phyloP scores from a whole-genome alignment of 2,888 invertebrate genomes.

The Eristalinus aeneus region DNA sequence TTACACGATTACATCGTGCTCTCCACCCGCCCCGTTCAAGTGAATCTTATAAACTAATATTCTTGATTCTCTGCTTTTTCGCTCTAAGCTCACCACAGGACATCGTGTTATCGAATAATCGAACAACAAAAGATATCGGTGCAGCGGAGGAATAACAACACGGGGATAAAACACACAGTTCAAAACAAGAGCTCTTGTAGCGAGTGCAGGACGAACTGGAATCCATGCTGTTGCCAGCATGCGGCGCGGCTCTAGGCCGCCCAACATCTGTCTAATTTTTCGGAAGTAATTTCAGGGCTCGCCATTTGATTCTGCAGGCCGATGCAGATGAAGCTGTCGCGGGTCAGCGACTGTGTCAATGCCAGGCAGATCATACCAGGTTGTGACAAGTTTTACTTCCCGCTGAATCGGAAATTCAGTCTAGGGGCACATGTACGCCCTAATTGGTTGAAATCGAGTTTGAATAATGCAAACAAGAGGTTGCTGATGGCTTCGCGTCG shows the following conservation, averaged over 20 bases:
- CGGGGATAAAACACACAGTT: not conserved
- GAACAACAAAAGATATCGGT: constrained; percentile 53
- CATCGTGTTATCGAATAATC: constrained; percentile 67
- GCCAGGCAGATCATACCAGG: constrained; percentile 8
- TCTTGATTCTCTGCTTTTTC: constrained; percentile 9
- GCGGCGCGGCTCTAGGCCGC: constrained; percentile 45
- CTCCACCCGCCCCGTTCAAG: not conserved
- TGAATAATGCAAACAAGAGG: constrained; percentile 40
- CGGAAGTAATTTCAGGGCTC: constrained; percentile 67
- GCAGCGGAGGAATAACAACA: not conserved
- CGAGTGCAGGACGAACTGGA: not conserved
- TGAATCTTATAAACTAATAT: constrained; percentile 66
- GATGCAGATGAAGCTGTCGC: constrained; percentile 26
- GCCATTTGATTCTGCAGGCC: constrained; percentile 26
- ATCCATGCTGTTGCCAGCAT: constrained; percentile 63
- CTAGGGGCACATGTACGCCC: constrained; percentile 28
- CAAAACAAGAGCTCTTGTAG: constrained; percentile 10
- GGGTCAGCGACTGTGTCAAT: constrained; percentile 35
- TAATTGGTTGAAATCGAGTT: constrained; percentile 39
- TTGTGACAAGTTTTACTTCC: constrained; percentile 58
- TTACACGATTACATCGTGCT: constrained; percentile 45
- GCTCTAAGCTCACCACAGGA: constrained; percentile 57
- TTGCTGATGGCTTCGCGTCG: constrained; percentile 8
- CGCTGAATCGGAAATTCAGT: constrained; percentile 1
- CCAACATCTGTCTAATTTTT: constrained; percentile 73